A percentile compares a stretch with the other conserved stretches of the same genome.
Conservation (phyloP, 2,888 invertebrate species). For the Stegana nigrithorax region DNA sequence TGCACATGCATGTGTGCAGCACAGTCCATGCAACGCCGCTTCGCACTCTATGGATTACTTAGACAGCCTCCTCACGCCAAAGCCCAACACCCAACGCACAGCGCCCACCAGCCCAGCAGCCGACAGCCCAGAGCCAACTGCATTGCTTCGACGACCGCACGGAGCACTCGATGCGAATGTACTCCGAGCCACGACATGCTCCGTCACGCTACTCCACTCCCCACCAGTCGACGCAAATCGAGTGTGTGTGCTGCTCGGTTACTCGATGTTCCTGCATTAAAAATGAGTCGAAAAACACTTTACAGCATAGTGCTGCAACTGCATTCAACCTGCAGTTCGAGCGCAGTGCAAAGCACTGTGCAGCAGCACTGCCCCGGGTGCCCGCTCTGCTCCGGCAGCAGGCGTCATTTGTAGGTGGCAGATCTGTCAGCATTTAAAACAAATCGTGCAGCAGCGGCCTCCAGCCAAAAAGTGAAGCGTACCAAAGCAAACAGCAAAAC, state of each 20-base stretch:
- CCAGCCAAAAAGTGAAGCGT: not conserved
- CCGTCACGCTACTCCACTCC: not conserved
- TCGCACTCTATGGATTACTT: too few relatives aligned
- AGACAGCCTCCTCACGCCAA: too few relatives aligned
- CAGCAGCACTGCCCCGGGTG: not conserved
- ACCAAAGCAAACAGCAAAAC: not conserved
- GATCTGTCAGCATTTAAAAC: slow-evolving; percentile 21
- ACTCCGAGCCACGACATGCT: not conserved
- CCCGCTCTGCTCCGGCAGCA: not conserved
- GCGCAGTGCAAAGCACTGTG: not conserved
- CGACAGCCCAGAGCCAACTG: slow-evolving; percentile 2
- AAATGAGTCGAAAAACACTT: slow-evolving; percentile 52
- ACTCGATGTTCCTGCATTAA: slow-evolving; percentile 47
- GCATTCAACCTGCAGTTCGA: slow-evolving; percentile 7
- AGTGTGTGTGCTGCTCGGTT: slow-evolving; percentile 28
- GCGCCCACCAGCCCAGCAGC: slow-evolving; percentile 4
- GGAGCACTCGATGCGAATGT: not conserved
- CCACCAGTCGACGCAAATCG: slow-evolving; percentile 36
- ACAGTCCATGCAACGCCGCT: too few relatives aligned
- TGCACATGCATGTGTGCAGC: too few relatives aligned
- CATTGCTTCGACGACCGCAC: not conserved
- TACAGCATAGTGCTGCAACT: slow-evolving; percentile 37
- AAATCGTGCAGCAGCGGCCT: slow-evolving; percentile 18
- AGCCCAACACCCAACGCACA: too few relatives aligned
- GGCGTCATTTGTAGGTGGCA: not conserved